A percentile compares a stretch with the other conserved stretches of the same genome.
Evolutionary conservation across 2,888 invertebrate genomes (phyloP).

Genomic region (Diadegma fenestrale): DNA sequence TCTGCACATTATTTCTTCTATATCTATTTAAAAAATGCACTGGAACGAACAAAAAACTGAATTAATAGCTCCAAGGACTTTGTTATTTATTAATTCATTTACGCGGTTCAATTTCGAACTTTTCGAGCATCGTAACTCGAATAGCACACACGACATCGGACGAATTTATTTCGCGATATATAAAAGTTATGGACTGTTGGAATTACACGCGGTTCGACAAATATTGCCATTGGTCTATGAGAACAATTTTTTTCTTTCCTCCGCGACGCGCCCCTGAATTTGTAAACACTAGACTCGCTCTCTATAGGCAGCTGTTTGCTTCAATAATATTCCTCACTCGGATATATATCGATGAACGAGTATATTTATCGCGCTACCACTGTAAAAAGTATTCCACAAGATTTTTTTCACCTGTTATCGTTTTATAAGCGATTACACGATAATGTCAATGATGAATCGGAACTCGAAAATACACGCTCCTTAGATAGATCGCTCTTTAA

Average conservation of each 20-base stretch:
- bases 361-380: not conserved
- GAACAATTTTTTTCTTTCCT: not conserved
- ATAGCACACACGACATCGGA: not conserved
- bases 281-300: not conserved
- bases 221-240: conserved; percentile 23
- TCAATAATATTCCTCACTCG: not conserved
- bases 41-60: conserved; percentile 12
- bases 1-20: not conserved
- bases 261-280: conserved; percentile 3
- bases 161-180: not conserved
- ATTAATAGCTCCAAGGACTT: not conserved
- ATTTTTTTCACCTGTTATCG: not conserved
- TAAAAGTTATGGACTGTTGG: not conserved
- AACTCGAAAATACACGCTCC: not conserved
- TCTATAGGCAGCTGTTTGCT: not conserved
- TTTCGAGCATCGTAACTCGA: not conserved
- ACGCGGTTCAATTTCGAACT: not conserved
- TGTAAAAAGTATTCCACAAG: not conserved
- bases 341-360: not conserved
- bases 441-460: not conserved
- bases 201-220: not conserved
- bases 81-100: conserved; percentile 29
- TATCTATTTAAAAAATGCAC: conserved; percentile 21
- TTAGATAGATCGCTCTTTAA: not conserved
- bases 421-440: conserved; percentile 14